phyloP scores from a whole-genome alignment of 1,140 invertebrate genomes.

The Nebria ingens region DNA sequence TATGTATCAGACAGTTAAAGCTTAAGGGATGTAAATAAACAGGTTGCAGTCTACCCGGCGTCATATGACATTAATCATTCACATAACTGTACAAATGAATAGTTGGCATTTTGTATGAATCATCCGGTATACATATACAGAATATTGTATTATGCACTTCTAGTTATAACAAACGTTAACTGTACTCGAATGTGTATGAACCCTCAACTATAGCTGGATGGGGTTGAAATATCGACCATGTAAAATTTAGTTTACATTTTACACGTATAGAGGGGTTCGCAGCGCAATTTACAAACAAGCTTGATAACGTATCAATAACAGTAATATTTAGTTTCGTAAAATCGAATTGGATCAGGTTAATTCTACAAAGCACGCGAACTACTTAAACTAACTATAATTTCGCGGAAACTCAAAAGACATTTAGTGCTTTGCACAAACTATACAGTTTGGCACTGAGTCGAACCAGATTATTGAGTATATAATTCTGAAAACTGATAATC shows the following conservation, averaged over 20 bases:
- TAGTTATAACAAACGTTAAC: no score
- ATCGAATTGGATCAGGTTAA: not conserved
- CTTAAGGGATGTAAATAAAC: not conserved
- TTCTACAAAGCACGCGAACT: not conserved
- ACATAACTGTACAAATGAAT: not conserved
- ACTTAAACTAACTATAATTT: not conserved
- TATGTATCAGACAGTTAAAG: not conserved
- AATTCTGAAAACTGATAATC: not conserved
- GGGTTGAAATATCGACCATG: not conserved
- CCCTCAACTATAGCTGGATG: not conserved
- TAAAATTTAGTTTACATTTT: not conserved
- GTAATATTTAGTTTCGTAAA: not conserved
- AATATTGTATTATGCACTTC: not conserved
- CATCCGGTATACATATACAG: not conserved
- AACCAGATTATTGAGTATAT: not conserved
- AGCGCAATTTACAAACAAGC: not conserved
- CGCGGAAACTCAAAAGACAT: not conserved
- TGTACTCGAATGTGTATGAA: not conserved
- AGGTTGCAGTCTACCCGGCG: not conserved
- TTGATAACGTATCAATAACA: not conserved
- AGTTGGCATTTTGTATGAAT: not conserved
- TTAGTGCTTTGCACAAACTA: not conserved
- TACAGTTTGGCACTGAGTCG: not conserved
- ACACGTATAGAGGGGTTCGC: not conserved
- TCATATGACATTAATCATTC: not conserved